Base-by-base conservation (phyloP, 2,888 invertebrate species). In the Acanthosepion esculentum region DNA sequence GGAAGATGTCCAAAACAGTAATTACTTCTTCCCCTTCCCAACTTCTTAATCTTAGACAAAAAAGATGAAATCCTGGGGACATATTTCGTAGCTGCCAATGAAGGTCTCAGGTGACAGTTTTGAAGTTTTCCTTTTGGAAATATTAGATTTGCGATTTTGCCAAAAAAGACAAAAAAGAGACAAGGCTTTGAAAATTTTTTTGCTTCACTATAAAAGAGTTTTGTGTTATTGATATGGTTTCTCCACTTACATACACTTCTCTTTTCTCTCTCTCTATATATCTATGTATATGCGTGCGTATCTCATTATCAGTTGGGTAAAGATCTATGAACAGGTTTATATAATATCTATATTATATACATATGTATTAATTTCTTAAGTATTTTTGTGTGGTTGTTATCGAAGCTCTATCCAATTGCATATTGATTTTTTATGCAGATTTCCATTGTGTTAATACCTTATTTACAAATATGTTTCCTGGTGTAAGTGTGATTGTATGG, bases 51-150 rank as follows among this genome's bases (percentile, higher is more conserved):
- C 78, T 78, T n/a, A 12, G 78, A 33, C n/a, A 78, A n/a, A 78
- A 78, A 78, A 78, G n/a, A 78, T n/a, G n/a, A 78, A 78, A 78
- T 78, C 78, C 78, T 78, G n/a, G n/a, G 78, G 78, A 78, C 78
- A 33, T 78, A 78, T 78, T n/a, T 78, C 4, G n/a, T 78, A 10
- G 78, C n/a, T 78, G 78, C 78, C 78, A 78, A 78, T n/a, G n/a
- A 33, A 78, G 78, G 78, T 78, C 78, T 78, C 78, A 33, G 78
- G 78, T 78, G 78, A 78, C 78, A 78, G n/a, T 78, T 78, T 78
- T 78, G n/a, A 33, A 78, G 33, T n/a, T 78, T 78, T 78, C 33
- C 78, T 23, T 33, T 78, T 78, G 20, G 78, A 78, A 78, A 78
- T n/a, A 15, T n/a, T 78, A 15, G 78, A 33, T 59, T 78, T 78